Evolutionary conservation across 2,113 vertebrate species (phyloP).

Genomic region (Apteryx owenii): DNA sequence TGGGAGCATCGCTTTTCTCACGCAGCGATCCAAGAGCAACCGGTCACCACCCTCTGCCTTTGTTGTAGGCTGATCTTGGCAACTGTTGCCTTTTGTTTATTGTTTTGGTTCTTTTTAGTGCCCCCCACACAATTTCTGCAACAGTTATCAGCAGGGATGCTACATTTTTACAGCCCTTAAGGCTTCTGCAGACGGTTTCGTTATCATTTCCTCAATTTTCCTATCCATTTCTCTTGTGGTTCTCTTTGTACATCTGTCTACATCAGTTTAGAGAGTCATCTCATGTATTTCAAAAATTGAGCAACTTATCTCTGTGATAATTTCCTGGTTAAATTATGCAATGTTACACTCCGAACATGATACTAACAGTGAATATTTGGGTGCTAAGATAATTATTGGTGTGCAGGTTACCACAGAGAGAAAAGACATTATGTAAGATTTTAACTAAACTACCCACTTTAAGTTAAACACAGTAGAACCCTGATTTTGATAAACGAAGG

Average conservation of each 20-base stretch:
- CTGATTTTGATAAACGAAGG: background rate
- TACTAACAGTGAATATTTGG: background rate
- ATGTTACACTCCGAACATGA: fast-evolving
- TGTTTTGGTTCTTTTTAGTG: background rate
- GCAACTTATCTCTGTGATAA: background rate
- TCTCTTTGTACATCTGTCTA: background rate
- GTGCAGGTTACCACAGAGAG: background rate
- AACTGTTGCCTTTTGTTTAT: background rate
- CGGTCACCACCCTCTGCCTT: background rate
- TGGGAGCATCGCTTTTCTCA: background rate
- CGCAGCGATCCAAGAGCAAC: background rate
- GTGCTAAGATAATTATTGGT: background rate
- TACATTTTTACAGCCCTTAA: background rate
- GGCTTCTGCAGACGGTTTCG: background rate
- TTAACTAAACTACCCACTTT: background rate
- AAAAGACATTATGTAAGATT: background rate
- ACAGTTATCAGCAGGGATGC: background rate
- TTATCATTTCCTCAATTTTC: conserved; percentile 10
- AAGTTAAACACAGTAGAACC: background rate
- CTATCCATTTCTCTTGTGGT: background rate
- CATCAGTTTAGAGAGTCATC: background rate
- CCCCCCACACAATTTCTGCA: background rate
- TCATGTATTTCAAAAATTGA: background rate
- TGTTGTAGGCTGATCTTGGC: background rate
- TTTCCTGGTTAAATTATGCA: background rate